Base-by-base conservation (phyloP, 2,113 vertebrate species). In the Zosterops pallidus region DNA sequence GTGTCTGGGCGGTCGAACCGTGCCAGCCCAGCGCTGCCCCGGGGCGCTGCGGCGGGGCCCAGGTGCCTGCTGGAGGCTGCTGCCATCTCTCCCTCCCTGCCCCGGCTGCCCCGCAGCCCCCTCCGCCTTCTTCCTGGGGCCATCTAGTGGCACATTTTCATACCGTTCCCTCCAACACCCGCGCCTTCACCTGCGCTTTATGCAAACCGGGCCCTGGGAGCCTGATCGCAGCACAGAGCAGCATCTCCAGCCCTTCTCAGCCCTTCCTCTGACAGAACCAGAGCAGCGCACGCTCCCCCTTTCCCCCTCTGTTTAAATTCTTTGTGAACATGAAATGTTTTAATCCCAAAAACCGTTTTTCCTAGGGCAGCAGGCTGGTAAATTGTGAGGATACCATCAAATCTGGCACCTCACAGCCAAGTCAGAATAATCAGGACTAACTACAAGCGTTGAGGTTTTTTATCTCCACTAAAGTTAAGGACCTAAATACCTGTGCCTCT, bases 121-220 rank as follows among this genome's bases (percentile, higher is more conserved):
- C 21, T n/a, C 90, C 16, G 5, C 57, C 87, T 94, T 53, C 85
- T 70, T n/a, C 93, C 93, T 94, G 92, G 68, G 92, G 96, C 96
- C 95, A 97, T 94, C 96, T 97, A 97, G 96, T 9, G 96, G 94
- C 92, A 52, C 49, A 83, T 91, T 88, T 78, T 5, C 86, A 90
- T 95, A 90, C 1, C 11, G 70, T 2, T 59, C 47, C 50, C 67
- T 8, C 1, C 1, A 62, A 5, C 62, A 3, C 5, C 5, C 55
- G n/a, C 42, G 1, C 26, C 1, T 41, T 71, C 92, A 18, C 84
- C 92, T 5, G 82, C 6, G 12, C 1, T n/a, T 35, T 47, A 62
- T 72, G 81, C 94, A 87, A 94, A 92, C 44, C 0, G 1, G 0
- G 37, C 39, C 47, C 62, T 3, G 41, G 12, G 75, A 85, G 72